Evolutionary conservation across 1,140 invertebrate species (phyloP).

Genomic region (Lepidurus couesii): DNA sequence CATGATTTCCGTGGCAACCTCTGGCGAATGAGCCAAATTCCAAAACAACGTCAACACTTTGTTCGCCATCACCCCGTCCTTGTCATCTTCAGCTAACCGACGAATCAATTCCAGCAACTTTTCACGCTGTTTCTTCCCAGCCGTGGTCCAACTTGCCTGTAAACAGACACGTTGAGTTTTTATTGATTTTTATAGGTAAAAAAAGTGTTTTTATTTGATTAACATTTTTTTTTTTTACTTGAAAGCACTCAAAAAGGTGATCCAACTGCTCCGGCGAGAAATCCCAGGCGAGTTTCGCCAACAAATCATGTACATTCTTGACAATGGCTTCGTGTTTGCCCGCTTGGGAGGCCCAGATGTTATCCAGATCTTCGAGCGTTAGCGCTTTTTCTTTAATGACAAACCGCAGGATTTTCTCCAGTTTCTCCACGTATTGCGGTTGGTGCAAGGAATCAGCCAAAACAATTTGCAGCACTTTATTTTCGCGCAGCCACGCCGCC

Average conservation of each 20-base stretch:
- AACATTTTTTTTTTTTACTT: conserved; percentile 53
- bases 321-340: conserved; percentile 94
- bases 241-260: conserved; percentile 95
- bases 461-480: conserved; percentile 91
- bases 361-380: conserved; percentile 84
- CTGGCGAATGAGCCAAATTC: conserved; percentile 93
- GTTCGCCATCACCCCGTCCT: conserved; percentile 97
- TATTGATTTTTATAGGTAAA: neutral
- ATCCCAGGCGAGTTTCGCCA: conserved; percentile 96
- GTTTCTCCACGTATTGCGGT: conserved; percentile 94
- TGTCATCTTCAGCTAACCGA: conserved; percentile 92
- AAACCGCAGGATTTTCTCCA: conserved; percentile 95
- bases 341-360: conserved; percentile 89
- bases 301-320: conserved; percentile 92
- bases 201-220: conserved; percentile 24
- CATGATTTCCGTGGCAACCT: conserved; percentile 95
- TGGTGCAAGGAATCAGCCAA: conserved; percentile 92
- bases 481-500: conserved; percentile 93
- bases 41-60: conserved; percentile 96
- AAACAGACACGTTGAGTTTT: conserved; percentile 33
- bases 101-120: conserved; percentile 91
- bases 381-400: conserved; percentile 92
- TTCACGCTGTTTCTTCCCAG: conserved; percentile 92
- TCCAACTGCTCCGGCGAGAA: conserved; percentile 95
- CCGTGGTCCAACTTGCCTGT: conserved; percentile 89